phyloP scores from a whole-genome alignment of 2,113 vertebrate genomes.

The Actenoides lindsayi region DNA sequence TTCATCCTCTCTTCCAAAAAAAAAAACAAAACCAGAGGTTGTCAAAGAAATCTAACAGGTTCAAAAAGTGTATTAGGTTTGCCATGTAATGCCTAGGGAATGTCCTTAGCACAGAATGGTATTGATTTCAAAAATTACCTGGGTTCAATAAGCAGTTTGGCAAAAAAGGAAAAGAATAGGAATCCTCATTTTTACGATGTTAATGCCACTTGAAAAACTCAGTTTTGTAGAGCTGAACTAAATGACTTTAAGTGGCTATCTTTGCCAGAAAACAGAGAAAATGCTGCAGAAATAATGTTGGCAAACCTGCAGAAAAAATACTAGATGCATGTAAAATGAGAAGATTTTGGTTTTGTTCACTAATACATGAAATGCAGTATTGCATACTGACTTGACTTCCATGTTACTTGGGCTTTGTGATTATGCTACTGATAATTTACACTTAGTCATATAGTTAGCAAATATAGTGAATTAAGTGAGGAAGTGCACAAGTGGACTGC shows the following conservation, averaged over 20 bases:
- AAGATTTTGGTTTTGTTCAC: not conserved
- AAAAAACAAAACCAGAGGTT: not conserved
- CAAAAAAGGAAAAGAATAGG: not conserved
- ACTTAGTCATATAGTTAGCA: not conserved
- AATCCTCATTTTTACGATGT: not conserved
- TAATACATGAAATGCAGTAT: not conserved
- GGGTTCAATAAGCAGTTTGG: not conserved
- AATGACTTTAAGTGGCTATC: not conserved
- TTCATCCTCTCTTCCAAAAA: not conserved
- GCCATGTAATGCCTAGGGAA: not conserved
- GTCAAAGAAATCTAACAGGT: not conserved
- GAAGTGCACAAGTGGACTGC: not conserved
- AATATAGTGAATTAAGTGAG: not conserved
- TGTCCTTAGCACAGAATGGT: not conserved
- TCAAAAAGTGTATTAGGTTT: not conserved
- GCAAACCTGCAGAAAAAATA: not conserved
- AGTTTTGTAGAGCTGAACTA: not conserved
- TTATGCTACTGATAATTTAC: not conserved
- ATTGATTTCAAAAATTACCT: not conserved
- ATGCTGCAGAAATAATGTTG: not conserved
- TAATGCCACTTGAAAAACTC: not conserved
- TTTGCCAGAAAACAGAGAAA: not conserved
- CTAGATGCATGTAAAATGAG: not conserved
- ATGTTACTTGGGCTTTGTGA: not conserved
- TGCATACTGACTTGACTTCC: not conserved